Percentiles rank a stretch among this genome's conserved stretches.
phyloP scores from a whole-genome alignment of 2,113 vertebrate species.

The Amphilophus citrinellus region DNA sequence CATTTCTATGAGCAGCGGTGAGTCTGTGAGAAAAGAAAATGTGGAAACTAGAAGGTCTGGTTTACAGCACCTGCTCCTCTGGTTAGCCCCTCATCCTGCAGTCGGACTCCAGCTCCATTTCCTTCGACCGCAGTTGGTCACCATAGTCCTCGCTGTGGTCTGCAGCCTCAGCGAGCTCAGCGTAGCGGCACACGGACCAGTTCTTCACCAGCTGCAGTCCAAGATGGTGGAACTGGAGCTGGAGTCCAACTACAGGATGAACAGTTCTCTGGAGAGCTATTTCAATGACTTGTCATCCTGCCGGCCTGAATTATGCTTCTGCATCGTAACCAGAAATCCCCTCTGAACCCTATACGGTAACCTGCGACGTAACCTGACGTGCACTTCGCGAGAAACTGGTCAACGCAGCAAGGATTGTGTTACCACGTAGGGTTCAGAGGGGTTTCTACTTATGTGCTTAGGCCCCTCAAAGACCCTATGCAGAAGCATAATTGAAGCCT shows the following conservation, averaged over 20 bases:
- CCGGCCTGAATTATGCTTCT: no score
- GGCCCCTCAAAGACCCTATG: no score
- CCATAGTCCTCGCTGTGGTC: neutral
- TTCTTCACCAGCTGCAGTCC: neutral
- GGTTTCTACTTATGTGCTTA: no score
- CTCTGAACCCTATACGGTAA: no score
- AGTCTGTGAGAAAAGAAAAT: no score
- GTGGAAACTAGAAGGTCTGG: neutral
- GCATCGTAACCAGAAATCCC: no score
- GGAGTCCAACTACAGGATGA: neutral
- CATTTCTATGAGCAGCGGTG: no score
- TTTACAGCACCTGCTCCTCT: neutral
- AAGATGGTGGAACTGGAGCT: neutral
- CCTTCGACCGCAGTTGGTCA: neutral
- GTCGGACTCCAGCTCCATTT: neutral
- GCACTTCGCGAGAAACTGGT: no score
- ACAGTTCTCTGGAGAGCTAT: neutral
- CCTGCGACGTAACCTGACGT: no score
- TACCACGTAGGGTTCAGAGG: no score
- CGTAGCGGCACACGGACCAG: neutral
- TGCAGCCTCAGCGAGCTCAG: neutral
- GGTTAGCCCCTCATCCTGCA: neutral
- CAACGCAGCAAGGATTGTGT: no score
- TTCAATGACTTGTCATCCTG: fast-evolving
- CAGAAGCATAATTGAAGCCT: no score